Conservation (phyloP, 2,113 vertebrate genomes). For the Phocoena phocoena region DNA sequence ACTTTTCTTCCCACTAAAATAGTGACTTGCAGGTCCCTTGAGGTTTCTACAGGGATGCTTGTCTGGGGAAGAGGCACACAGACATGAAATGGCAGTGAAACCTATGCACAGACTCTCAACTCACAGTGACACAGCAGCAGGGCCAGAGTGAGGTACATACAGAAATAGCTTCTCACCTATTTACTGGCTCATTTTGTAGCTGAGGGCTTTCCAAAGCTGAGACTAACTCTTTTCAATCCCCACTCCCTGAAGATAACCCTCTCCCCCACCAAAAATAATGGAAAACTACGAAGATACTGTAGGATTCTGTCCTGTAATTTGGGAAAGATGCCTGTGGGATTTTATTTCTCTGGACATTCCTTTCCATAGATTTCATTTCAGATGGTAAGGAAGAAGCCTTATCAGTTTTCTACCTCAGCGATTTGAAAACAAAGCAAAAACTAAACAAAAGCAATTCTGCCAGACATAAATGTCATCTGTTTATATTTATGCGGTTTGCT, state of each 20-base stretch:
- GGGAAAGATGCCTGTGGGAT: conserved; percentile 29
- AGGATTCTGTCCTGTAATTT: conserved; percentile 42
- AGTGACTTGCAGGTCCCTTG: background rate
- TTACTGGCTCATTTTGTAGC: background rate
- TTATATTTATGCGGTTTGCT: conserved; percentile 76
- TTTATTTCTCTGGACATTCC: conserved; percentile 57
- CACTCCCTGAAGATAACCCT: background rate
- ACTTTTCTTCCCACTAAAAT: conserved; percentile 30
- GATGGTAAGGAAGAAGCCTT: conserved; percentile 25
- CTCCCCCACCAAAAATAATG: background rate
- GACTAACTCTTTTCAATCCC: background rate
- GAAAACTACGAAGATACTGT: background rate
- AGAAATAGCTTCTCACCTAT: conserved; percentile 9
- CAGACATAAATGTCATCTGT: conserved; percentile 76
- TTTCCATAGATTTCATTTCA: conserved; percentile 48
- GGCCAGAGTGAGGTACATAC: background rate
- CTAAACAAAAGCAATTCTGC: conserved; percentile 64
- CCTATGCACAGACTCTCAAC: background rate
- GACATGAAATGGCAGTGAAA: background rate
- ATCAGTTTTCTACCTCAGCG: conserved; percentile 50
- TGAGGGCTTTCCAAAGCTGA: conserved; percentile 18
- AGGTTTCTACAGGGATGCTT: background rate
- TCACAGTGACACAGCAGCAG: conserved; percentile 25
- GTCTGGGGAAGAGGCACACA: background rate
- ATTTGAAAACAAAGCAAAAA: conserved; percentile 29